Evolutionary conservation across 2,888 invertebrate species (phyloP).

Genomic region (Adelphocoris suturalis): DNA sequence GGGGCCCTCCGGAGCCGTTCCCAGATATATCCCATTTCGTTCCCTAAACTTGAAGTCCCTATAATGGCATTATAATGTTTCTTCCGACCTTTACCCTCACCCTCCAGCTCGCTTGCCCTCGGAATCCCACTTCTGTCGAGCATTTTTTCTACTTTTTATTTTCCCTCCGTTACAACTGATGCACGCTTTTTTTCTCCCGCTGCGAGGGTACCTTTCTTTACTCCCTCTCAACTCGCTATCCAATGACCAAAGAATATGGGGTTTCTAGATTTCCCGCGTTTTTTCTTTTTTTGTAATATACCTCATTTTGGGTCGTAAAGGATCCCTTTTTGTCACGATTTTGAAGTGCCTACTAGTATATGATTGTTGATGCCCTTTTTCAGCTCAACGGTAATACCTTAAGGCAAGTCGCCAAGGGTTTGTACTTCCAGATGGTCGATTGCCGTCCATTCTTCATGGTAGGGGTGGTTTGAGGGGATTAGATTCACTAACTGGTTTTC

Average conservation of each 20-base stretch:
- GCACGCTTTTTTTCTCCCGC: slow-evolving; percentile 19
- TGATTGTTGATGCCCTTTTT: too few species aligned
- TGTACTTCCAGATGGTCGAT: too few species aligned
- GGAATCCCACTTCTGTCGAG: slow-evolving; percentile 15
- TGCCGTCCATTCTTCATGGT: too few species aligned
- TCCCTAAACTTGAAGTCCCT: slow-evolving; percentile 37
- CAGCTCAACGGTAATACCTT: too few species aligned
- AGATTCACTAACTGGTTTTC: too few species aligned
- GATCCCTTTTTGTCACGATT: too few species aligned
- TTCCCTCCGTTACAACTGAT: slow-evolving; percentile 12
- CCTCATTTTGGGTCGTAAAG: too few species aligned
- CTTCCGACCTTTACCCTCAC: slow-evolving; percentile 45
- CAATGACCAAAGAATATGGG: slow-evolving; percentile 21
- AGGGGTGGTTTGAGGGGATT: too few species aligned
- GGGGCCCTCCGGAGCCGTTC: slow-evolving; percentile 45
- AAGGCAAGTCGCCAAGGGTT: too few species aligned
- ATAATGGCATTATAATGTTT: slow-evolving; percentile 63
- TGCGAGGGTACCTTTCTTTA: background rate
- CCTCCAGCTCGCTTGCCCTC: background rate
- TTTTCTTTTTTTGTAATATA: background rate
- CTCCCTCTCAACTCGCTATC: slow-evolving; percentile 15
- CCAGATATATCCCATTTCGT: slow-evolving; percentile 53
- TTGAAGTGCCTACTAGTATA: too few species aligned
- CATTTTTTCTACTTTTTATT: background rate
- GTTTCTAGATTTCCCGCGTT: slow-evolving; percentile 1